phyloP scores from a whole-genome alignment of 2,888 invertebrate genomes.

The Alcis repandata region DNA sequence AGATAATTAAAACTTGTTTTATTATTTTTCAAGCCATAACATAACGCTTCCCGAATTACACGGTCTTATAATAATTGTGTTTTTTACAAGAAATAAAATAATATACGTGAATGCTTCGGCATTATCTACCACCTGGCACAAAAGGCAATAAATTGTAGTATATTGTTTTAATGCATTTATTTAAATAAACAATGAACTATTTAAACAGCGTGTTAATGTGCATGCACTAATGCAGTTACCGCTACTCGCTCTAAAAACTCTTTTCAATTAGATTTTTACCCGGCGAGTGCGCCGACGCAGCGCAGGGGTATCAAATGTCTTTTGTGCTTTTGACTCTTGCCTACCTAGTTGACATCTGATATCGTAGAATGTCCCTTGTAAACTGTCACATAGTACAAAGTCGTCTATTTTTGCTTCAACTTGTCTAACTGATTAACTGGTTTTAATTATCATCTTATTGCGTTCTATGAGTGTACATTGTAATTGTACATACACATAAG shows the following conservation, averaged over 20 bases:
- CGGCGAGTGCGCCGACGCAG: constrained; percentile 41
- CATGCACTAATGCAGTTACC: constrained; percentile 47
- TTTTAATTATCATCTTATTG: not conserved
- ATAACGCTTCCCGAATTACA: constrained; percentile 3
- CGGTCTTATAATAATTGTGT: not conserved
- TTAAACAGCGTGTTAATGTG: constrained; percentile 12
- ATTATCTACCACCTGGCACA: not conserved
- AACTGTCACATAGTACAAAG: constrained; percentile 7
- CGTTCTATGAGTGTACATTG: not conserved
- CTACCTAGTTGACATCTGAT: constrained; percentile 41
- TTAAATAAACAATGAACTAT: constrained; percentile 17
- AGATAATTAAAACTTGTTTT: constrained; percentile 16
- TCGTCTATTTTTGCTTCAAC: constrained; percentile 9
- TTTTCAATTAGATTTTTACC: constrained; percentile 48
- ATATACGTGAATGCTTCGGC: not conserved
- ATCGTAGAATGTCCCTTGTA: constrained; percentile 27
- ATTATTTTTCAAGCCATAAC: constrained; percentile 16
- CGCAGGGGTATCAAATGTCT: constrained; percentile 53
- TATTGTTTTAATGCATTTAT: not conserved
- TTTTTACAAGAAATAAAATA: too few relatives aligned
- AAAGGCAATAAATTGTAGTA: not conserved
- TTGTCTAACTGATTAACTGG: not conserved
- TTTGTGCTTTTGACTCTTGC: constrained; percentile 50
- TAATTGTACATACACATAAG: too few relatives aligned
- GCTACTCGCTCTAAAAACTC: constrained; percentile 62